phyloP scores from a whole-genome alignment of 1,140 invertebrate species.

The Batillaria attramentaria region DNA sequence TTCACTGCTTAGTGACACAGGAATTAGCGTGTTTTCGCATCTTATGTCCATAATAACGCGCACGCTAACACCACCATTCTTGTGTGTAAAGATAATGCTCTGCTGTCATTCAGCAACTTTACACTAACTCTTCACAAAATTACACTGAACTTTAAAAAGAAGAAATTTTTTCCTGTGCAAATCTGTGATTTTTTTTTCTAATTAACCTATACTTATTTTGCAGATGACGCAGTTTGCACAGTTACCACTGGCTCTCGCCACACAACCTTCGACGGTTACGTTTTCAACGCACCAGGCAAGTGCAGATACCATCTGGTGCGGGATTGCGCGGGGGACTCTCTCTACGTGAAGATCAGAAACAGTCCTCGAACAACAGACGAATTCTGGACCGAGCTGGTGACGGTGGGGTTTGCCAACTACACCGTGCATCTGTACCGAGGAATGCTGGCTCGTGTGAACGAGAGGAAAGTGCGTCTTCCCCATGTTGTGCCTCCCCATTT shows the following conservation, averaged over 20 bases:
- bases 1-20: too few relatives aligned
- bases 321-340: background rate
- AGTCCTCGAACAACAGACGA: background rate
- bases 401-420: background rate
- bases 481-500: background rate
- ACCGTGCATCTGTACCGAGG: background rate
- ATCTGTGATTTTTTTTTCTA: background rate
- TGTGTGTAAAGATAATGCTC: too few relatives aligned
- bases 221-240: slow-evolving; percentile 12
- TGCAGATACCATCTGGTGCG: slow-evolving; percentile 13
- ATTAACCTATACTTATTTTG: background rate
- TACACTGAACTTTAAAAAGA: too few relatives aligned
- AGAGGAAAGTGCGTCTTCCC: background rate
- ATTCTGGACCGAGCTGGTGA: slow-evolving; percentile 10
- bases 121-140: too few relatives aligned
- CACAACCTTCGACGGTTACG: background rate
- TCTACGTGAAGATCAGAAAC: slow-evolving; percentile 17
- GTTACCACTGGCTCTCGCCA: background rate
- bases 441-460: background rate
- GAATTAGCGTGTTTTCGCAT: too few relatives aligned
- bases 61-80: too few relatives aligned
- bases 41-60: too few relatives aligned
- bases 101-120: too few relatives aligned
- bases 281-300: background rate
- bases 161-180: background rate